phyloP scores from a whole-genome alignment of 2,888 invertebrate species.

The Diplazon laetatorius region DNA sequence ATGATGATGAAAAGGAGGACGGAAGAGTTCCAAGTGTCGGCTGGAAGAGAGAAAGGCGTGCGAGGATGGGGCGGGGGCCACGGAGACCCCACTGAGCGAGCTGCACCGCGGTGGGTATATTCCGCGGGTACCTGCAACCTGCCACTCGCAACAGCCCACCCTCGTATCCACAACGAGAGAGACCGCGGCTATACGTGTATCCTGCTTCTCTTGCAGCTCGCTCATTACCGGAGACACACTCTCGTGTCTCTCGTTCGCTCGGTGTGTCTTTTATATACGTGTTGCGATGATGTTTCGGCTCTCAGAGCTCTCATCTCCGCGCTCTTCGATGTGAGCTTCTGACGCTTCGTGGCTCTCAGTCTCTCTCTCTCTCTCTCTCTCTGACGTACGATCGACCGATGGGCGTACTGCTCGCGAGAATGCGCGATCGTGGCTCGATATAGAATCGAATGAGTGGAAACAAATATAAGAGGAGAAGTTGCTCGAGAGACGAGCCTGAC shows the following conservation, averaged over 20 bases:
- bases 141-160: constrained; percentile 82
- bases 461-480: constrained; percentile 23
- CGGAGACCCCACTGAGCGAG: constrained; percentile 78
- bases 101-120: constrained; percentile 81
- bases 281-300: constrained; percentile 54
- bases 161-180: constrained; percentile 72
- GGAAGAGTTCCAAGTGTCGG: constrained; percentile 21
- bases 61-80: neutral
- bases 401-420: constrained; percentile 52
- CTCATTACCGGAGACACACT: constrained; percentile 59
- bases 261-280: neutral
- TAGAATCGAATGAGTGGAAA: constrained; percentile 49
- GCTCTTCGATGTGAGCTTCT: constrained; percentile 48
- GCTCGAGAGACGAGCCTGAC: constrained; percentile 72
- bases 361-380: constrained; percentile 56
- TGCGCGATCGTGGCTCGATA: constrained; percentile 66
- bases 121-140: constrained; percentile 81
- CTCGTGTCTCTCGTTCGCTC: constrained; percentile 51
- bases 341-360: too few species aligned
- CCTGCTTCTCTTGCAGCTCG: constrained; percentile 14
- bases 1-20: constrained; percentile 36
- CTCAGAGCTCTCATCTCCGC: constrained; percentile 56
- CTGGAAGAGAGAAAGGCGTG: neutral
- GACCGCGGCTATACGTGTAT: neutral
- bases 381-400: constrained; percentile 36